These are phyloP conservation scores for Ferrisia virgata DNA, from an alignment of 2,888 invertebrate species.

Conservation along the genomic window DNA sequence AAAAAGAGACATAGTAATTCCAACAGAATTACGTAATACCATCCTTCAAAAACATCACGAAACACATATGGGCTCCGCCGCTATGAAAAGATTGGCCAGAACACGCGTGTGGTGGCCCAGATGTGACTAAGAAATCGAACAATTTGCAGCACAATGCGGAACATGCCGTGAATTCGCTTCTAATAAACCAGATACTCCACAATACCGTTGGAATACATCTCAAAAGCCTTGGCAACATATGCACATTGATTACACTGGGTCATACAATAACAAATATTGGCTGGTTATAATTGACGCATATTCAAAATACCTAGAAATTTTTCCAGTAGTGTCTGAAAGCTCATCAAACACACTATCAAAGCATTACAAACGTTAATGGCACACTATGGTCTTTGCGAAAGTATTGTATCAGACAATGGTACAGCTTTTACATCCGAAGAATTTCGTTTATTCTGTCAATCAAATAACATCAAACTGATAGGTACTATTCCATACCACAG, in stretches of 20 bases:
- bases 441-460: slow-evolving; percentile 47
- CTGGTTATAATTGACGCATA: slow-evolving; percentile 47
- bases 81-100: slow-evolving; percentile 48
- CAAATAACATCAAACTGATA: slow-evolving; percentile 43
- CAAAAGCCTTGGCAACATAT: slow-evolving; percentile 48
- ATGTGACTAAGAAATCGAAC: slow-evolving; percentile 47
- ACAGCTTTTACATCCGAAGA: slow-evolving; percentile 46
- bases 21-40: background rate
- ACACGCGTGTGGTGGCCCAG: slow-evolving; percentile 49
- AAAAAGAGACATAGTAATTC: slow-evolving; percentile 26
- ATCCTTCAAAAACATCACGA: slow-evolving; percentile 38
- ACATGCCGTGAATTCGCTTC: slow-evolving; percentile 46
- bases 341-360: background rate
- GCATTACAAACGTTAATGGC: background rate
- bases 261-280: slow-evolving; percentile 48
- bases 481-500: slow-evolving; percentile 48
- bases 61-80: slow-evolving; percentile 48
- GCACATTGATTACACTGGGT: slow-evolving; percentile 49
- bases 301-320: slow-evolving; percentile 49
- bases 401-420: slow-evolving; percentile 32
- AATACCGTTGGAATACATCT: slow-evolving; percentile 49
- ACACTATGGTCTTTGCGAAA: background rate
- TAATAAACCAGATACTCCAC: slow-evolving; percentile 46
- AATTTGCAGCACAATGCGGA: slow-evolving; percentile 45
- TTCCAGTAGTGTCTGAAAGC: slow-evolving; percentile 39